Conservation (phyloP, 2,113 vertebrate species). For the Stercorarius parasiticus region DNA sequence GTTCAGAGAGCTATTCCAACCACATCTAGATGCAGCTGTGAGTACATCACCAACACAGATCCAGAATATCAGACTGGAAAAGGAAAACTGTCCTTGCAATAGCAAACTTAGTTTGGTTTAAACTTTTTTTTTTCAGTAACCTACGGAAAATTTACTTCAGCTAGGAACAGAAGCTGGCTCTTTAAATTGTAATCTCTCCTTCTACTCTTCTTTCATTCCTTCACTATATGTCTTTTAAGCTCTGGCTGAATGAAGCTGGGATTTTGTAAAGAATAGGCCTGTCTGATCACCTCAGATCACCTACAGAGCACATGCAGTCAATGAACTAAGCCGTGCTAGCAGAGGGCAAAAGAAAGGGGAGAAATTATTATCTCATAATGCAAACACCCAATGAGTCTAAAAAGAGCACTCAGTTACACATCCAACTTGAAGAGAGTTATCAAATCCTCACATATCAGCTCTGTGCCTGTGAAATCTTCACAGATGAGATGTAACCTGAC, state of each 20-base stretch:
- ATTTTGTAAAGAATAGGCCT: not conserved
- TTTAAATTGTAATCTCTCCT: not conserved
- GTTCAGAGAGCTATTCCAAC: not conserved
- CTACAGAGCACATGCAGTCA: not conserved
- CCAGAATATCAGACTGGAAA: not conserved
- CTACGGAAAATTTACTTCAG: not conserved
- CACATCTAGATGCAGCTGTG: not conserved
- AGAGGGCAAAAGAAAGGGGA: not conserved
- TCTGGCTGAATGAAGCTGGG: not conserved
- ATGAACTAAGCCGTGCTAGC: not conserved
- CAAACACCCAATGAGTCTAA: not conserved
- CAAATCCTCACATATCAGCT: not conserved
- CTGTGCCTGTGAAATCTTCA: not conserved
- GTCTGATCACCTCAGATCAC: not conserved
- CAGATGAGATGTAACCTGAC: not conserved
- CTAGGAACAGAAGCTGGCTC: not conserved
- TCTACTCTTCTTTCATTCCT: not conserved
- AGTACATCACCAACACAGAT: not conserved
- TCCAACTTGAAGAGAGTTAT: not conserved
- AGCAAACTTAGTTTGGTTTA: not conserved
- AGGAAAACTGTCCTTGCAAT: not conserved
- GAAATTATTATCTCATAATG: not conserved
- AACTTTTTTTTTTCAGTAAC: not conserved
- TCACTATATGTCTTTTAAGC: not conserved
- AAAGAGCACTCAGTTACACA: not conserved